phyloP scores from a whole-genome alignment of 2,797 vertebrate genomes.

The Myripristis jacobus region DNA sequence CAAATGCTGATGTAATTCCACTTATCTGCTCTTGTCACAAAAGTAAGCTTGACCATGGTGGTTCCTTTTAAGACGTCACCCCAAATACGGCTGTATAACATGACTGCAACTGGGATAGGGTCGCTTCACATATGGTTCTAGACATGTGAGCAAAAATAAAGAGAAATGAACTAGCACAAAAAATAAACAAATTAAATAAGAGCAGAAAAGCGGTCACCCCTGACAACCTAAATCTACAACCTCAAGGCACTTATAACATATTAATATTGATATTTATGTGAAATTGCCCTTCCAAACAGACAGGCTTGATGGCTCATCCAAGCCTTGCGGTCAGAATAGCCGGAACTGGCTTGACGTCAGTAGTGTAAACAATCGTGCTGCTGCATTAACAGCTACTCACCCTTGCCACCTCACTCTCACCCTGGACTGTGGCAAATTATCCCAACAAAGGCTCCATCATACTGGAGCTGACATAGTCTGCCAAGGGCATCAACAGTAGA shows the following conservation, averaged over 20 bases:
- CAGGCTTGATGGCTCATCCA: background rate
- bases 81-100: no score
- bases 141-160: background rate
- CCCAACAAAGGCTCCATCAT: conserved; percentile 17
- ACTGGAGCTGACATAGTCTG: conserved; percentile 22
- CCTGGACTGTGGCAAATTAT: conserved; percentile 18
- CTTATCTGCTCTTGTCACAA: no score
- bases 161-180: background rate
- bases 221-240: background rate
- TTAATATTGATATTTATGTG: conserved; percentile 21
- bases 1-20: no score
- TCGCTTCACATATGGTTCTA: background rate
- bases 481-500: conserved; percentile 25
- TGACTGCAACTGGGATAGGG: background rate
- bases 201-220: background rate
- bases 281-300: conserved; percentile 7
- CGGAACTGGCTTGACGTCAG: background rate
- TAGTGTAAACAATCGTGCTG: conserved; percentile 1
- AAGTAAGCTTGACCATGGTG: no score
- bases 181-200: background rate
- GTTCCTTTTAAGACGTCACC: no score
- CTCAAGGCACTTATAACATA: conserved; percentile 9
- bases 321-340: conserved; percentile 23
- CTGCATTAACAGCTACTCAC: conserved; percentile 7
- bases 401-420: conserved; percentile 13